Base-by-base conservation (phyloP, 2,888 invertebrate genomes). In the Trissoscelio sp. region DNA sequence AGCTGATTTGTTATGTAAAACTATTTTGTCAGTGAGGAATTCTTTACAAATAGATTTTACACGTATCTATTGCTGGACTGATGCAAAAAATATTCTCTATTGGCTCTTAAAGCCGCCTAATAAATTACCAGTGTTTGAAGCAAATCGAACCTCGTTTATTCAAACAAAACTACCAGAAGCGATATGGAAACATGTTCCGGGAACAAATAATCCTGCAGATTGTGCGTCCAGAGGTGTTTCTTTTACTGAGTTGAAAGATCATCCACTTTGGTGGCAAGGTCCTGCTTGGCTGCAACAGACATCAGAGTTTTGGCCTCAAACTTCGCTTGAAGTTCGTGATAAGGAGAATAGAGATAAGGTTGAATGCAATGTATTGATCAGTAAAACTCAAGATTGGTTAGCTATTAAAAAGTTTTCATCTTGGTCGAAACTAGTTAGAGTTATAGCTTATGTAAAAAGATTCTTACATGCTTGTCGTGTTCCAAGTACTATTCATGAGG, bases 11-110 rank as follows among this genome's bases (percentile, higher is more conserved):
- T 66, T 48, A 42, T 1, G 57, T 67, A 37, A 55, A 31, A 12
- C 18, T n/a, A n/a, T n/a, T n/a, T n/a, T n/a, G n/a, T n/a, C n/a
- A n/a, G n/a, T n/a, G n/a, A n/a, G n/a, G n/a, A n/a, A n/a, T n/a
- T n/a, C n/a, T n/a, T n/a, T n/a, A n/a, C n/a, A n/a, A 31, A 9
- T 31, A 24, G 12, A 55, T 24, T 37, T 37, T 28, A 24, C 24
- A 24, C n/a, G n/a, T n/a, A n/a, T n/a, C n/a, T n/a, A n/a, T n/a
- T 60, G 60, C 12, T 60, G 60, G 60, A 44, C n/a, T 14, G 66
- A 66, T 18, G 48, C 48, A 0, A 37, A 34, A 24, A 66, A 3
- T 0, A 51, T 51, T 2, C 31, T 66, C 0, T 48, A 20, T 18
- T 66, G 66, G 66, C 4, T 51, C 1, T 1, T n/a, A 11, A 11